Evolutionary conservation across 2,113 vertebrate species (phyloP).

Genomic region (Nycticryphes semicollaris): DNA sequence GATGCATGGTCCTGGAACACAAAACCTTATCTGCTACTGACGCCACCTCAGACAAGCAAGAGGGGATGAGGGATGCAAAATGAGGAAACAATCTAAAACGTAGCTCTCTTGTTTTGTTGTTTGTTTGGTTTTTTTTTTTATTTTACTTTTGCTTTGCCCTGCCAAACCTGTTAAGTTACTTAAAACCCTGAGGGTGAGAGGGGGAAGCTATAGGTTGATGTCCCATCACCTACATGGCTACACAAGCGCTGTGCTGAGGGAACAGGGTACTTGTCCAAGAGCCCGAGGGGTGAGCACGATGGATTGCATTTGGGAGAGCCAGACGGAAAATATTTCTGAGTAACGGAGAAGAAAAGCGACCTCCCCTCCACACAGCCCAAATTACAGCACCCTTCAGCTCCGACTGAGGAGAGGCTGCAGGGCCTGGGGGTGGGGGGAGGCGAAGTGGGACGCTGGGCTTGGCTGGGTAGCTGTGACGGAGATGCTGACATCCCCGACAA

Average conservation of each 20-base stretch:
- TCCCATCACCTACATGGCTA: neutral
- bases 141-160: neutral
- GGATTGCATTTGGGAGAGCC: neutral
- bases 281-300: neutral
- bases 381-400: neutral
- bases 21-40: neutral
- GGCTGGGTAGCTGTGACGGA: conserved; percentile 26
- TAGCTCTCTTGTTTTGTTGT: neutral
- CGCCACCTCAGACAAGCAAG: neutral
- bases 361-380: neutral
- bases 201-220: neutral
- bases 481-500: conserved; percentile 49
- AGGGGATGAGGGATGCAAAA: neutral
- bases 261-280: neutral
- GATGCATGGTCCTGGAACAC: neutral
- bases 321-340: conserved; percentile 36
- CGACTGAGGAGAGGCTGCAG: neutral
- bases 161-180: neutral
- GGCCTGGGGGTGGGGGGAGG: neutral
- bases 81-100: neutral
- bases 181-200: neutral
- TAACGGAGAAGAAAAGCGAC: neutral
- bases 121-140: neutral
- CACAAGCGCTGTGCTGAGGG: neutral
- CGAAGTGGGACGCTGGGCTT: neutral